Evolutionary conservation across 2,797 vertebrate genomes (phyloP), one percentile per base, ranked within the genome.

Genomic region (Meda fulgida): DNA sequence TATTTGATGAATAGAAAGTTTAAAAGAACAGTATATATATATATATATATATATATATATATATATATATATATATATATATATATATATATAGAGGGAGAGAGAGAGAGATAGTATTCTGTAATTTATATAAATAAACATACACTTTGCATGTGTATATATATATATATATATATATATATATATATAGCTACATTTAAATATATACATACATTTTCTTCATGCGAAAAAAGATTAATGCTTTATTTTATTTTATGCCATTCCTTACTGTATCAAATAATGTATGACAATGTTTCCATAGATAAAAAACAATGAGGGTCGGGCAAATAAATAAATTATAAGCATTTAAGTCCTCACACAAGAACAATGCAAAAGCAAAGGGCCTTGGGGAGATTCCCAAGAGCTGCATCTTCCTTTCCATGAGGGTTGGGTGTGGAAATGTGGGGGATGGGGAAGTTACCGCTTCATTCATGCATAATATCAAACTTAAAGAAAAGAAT

Each of bases 381-480:
- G 86, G 79, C 87, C 40, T 84, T 75, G 66, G 84, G 85, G 82
- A 88, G 85, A 84, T 87, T 84, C 82, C 76, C 81, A 83, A 84
- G 84, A 80, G 83, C 81, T 85, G 84, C 84, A 84, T 89, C 81
- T 84, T 81, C 79, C 84, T 72, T 83, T 87, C 71, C 58, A 79
- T 85, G 78, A 81, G 85, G 79, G 67, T 48, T 85, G 85, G 78
- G 80, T 80, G 86, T 85, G 85, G 85, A 71, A 85, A 80, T 16
- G 78, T 75, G 83, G 91, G 88, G 89, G 90, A 88, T 67, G 87
- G 87, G 82, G 21, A 40, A 36, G 29, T 63, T 66, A 53, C 16
- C 9, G 31, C 63, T 89, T 83, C 87, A 84, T 89, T 91, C 83
- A 88, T 90, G 91, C 83, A 87, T 87, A 84, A 88, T 78, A 87